phyloP scores from a whole-genome alignment of 2,113 vertebrate species.

The Anseranas semipalmata region DNA sequence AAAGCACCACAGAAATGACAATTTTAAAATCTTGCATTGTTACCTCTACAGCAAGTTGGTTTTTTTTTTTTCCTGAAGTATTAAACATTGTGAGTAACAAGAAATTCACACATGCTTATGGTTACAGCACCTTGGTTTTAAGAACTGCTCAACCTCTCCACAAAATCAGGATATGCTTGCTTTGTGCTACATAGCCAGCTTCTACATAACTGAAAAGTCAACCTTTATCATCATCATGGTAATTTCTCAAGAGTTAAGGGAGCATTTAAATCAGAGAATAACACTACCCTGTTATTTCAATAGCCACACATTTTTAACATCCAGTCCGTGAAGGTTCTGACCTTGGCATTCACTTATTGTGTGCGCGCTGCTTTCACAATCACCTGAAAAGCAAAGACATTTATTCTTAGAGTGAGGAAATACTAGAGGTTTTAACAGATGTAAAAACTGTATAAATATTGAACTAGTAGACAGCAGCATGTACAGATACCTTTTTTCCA shows the following conservation, averaged over 20 bases:
- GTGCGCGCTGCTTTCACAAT: constrained; percentile 9
- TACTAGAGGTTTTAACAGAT: not conserved
- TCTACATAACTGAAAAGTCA: not conserved
- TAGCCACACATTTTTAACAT: not conserved
- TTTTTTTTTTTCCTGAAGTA: not conserved
- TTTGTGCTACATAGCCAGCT: not conserved
- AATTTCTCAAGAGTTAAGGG: not conserved
- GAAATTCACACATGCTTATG: not conserved
- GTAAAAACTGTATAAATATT: not conserved
- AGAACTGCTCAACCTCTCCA: not conserved
- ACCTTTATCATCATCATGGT: not conserved
- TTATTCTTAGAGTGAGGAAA: not conserved
- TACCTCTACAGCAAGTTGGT: not conserved
- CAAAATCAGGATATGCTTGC: not conserved
- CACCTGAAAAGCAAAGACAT: constrained; percentile 15
- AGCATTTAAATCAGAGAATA: not conserved
- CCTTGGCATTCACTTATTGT: constrained; percentile 27
- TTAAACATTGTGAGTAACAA: not conserved
- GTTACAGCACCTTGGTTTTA: not conserved
- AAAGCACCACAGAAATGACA: not conserved
- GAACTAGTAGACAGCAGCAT: not conserved
- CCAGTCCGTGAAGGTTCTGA: not conserved
- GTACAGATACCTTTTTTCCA: not conserved
- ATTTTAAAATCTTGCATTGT: not conserved
- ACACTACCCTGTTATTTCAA: not conserved